A percentile compares a stretch with the other conserved stretches of the same genome.
These are phyloP conservation scores for Tribolium madens DNA, from an alignment of 1,140 invertebrate genomes.

Conservation along the genomic window DNA sequence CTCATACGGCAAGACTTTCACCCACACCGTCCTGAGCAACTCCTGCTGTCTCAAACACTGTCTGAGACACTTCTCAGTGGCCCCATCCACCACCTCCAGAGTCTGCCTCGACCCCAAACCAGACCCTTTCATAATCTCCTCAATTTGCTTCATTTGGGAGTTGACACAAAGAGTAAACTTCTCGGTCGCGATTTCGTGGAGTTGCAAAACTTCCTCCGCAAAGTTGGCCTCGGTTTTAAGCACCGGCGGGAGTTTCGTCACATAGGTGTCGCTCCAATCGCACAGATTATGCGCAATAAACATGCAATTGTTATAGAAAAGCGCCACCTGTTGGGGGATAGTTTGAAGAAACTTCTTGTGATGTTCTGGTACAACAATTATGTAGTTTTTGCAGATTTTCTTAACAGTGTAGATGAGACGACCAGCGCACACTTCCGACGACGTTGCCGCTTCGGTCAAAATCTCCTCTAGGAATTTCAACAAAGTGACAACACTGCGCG, in stretches of 20 bases:
- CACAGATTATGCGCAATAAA: conserved; percentile 84
- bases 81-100: conserved; percentile 70
- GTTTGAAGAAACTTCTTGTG: conserved; percentile 83
- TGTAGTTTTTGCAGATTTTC: conserved; percentile 85
- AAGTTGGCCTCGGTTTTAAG: conserved; percentile 43
- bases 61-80: conserved; percentile 79
- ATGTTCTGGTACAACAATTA: conserved; percentile 79
- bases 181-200: conserved; percentile 68
- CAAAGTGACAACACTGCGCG: conserved; percentile 71
- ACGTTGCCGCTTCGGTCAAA: conserved; percentile 77
- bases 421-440: conserved; percentile 71
- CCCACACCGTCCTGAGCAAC: conserved; percentile 89
- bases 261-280: conserved; percentile 65
- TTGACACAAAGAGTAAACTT: conserved; percentile 62
- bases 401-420: conserved; percentile 78
- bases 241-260: neutral
- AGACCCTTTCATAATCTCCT: conserved; percentile 62
- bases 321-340: conserved; percentile 88
- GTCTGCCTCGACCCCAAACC: conserved; percentile 53
- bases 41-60: conserved; percentile 88
- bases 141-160: conserved; percentile 61
- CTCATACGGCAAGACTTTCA: conserved; percentile 67
- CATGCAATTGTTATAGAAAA: conserved; percentile 95
- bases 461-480: conserved; percentile 78
- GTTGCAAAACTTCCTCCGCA: conserved; percentile 59